Base-by-base conservation (phyloP, 1,140 invertebrate species). In the Archivesica marissinica region DNA sequence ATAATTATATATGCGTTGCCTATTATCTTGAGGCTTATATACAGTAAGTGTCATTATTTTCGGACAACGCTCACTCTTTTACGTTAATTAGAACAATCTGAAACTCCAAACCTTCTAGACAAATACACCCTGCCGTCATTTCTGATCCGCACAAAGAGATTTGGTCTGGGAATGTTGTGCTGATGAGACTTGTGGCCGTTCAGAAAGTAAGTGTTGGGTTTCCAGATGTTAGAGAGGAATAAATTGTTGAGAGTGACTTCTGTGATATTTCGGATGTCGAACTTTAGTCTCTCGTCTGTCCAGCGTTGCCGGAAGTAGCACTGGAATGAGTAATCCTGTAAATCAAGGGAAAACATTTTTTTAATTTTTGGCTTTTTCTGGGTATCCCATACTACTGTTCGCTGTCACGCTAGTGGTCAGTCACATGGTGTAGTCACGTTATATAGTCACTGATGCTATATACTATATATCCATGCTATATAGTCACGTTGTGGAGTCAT, bases 121-220 rank as follows among this genome's bases (percentile, higher is more conserved):
- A 99, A 99, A 20, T 99, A 95, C 86, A 99, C 97, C 87, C 97
- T 96, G 0, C 98, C 98, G 89, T 99, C 96, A 92, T 94, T 88
- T 44, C 95, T 91, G 56, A 99, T 97, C 76, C 98, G 94, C 0
- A 99, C 94, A 80, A 99, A 95, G 93, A 98, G 98, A 93, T 99
- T 99, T 0, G 98, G 98, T 3, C 97, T 97, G 0, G 98, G 99
- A 75, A 99, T 98, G 0, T 97, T 98, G 93, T 99, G 98, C 33
- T 98, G 96, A 88, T 98, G 98, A 13, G 97, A 98, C 74, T 98
- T 96, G 91, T 98, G 97, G 96, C 98, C 97, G 94, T 98, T 98
- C 92, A 97, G 96, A 94, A 99, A 98, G 92, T n/a, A 99, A 0
- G 98, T 99, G 92, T 99, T 98, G 0, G 98, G 98, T 87, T 97